Conservation (phyloP, 2,113 vertebrate genomes). For the Cyprinodon tularosa region DNA sequence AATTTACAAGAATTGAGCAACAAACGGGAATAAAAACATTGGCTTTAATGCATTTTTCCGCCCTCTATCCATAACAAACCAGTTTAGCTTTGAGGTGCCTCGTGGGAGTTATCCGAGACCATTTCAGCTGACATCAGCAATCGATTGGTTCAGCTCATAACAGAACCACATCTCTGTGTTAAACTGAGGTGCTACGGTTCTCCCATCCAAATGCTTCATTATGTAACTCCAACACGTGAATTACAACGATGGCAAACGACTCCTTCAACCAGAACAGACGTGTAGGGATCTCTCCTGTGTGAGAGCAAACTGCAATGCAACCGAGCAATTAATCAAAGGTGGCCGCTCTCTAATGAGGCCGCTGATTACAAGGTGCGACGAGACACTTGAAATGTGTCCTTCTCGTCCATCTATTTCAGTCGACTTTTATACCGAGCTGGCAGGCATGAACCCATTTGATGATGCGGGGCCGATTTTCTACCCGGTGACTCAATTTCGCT, state of each 20-base stretch:
- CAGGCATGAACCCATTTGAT: conserved; percentile 35
- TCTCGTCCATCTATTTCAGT: conserved; percentile 56
- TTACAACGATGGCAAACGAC: conserved; percentile 39
- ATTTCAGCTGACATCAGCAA: conserved; percentile 32
- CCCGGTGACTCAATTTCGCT: conserved; percentile 47
- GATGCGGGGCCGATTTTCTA: conserved; percentile 56
- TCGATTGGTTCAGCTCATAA: conserved; percentile 57
- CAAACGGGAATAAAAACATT: background rate
- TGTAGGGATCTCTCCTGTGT: conserved; percentile 19
- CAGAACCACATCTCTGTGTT: conserved; percentile 15
- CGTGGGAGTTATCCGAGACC: conserved; percentile 25
- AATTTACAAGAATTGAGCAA: conserved; percentile 6
- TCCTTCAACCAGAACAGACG: conserved; percentile 1
- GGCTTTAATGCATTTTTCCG: conserved; percentile 6
- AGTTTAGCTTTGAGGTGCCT: conserved; percentile 27
- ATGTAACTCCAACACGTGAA: conserved; percentile 17
- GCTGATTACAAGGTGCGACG: conserved; percentile 59
- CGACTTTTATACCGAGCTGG: conserved; percentile 26
- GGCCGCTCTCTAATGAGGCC: conserved; percentile 38
- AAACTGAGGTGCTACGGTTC: conserved; percentile 22
- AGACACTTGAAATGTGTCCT: conserved; percentile 61
- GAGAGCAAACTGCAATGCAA: conserved; percentile 62
- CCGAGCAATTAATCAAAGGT: conserved; percentile 62
- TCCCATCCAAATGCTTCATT: conserved; percentile 36
- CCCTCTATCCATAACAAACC: conserved; percentile 24